Base-by-base conservation (phyloP, 2,113 vertebrate species). In the Rhinoptilus africanus region DNA sequence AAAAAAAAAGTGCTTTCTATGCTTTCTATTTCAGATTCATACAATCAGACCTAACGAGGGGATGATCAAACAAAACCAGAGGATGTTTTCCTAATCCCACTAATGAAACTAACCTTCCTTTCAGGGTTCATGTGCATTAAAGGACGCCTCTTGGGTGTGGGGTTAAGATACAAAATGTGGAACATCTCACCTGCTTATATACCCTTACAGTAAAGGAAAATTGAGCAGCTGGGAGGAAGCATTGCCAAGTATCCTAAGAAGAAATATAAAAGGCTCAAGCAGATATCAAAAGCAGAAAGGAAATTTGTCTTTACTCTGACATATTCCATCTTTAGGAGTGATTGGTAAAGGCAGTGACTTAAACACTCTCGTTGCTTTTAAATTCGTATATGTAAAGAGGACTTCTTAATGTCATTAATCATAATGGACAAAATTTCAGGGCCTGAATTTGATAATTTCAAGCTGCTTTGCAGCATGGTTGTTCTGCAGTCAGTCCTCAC, bases 71-170 rank as follows among this genome's bases (percentile, higher is more conserved):
- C 39, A 27, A 90, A 96, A 64, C 24, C 45, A 95, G 69, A 60
- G 90, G 45, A 91, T 85, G 64, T 96, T 80, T 79, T 88, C 71
- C 23, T 74, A 88, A 62, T 97, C 89, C 60, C 20, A 45, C 67
- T 97, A 97, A 97, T 93, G 82, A 96, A 97, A 96, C 43, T 85
- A 91, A 90, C 71, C 78, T 89, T 85, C 28, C 21, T 91, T 88
- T 75, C 53, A 50, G 89, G 72, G 94, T 93, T 95, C 50, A 83
- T 48, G 74, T 69, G 85, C 51, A 43, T 67, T 96, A 85, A 83
- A 88, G 41, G 34, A 92, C 67, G 19, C 12, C 32, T 88, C 50
- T 83, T 89, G 78, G 32, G 12, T 92, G 24, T 39, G 51, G 74
- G 32, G 54, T 72, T 89, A 66, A 88, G 26, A 73, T 12, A 63